Conservation (phyloP, 2,888 invertebrate species). For the Malachius bipustulatus region DNA sequence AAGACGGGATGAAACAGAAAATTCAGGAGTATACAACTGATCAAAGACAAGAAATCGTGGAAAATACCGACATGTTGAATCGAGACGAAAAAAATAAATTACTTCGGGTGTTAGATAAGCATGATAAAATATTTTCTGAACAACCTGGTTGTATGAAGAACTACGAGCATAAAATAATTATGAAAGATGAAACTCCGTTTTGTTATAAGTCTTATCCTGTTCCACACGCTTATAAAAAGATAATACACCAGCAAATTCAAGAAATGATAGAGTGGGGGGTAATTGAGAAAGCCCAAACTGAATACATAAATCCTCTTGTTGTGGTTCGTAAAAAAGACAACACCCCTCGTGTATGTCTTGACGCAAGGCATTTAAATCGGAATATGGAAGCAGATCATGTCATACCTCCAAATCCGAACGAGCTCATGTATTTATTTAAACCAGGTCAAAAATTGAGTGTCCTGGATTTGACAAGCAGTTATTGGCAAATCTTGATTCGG, state of each 20-base stretch:
- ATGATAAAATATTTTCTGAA: conserved; percentile 5
- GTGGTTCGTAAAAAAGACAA: conserved; percentile 5
- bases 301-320: conserved; percentile 1
- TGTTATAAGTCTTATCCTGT: not conserved
- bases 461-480: conserved; percentile 6
- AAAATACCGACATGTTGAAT: too few relatives aligned
- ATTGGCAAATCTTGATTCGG: conserved; percentile 8
- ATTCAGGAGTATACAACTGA: too few relatives aligned
- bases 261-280: conserved; percentile 2
- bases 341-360: conserved; percentile 1
- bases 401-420: conserved; percentile 6
- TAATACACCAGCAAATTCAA: conserved; percentile 3
- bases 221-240: not conserved
- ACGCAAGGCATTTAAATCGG: conserved; percentile 4
- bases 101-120: not conserved
- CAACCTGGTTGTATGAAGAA: not conserved
- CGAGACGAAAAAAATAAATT: not conserved
- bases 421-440: conserved; percentile 4
- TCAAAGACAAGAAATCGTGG: too few relatives aligned
- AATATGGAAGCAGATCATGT: not conserved
- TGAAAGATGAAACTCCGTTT: conserved; percentile 2
- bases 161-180: not conserved
- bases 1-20: too few relatives aligned
- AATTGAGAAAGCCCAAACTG: not conserved
- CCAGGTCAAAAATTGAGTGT: conserved; percentile 1